Percentiles rank a stretch among this genome's conserved stretches.
Conservation (phyloP, 2,113 vertebrate genomes). For the Camelus dromedarius region DNA sequence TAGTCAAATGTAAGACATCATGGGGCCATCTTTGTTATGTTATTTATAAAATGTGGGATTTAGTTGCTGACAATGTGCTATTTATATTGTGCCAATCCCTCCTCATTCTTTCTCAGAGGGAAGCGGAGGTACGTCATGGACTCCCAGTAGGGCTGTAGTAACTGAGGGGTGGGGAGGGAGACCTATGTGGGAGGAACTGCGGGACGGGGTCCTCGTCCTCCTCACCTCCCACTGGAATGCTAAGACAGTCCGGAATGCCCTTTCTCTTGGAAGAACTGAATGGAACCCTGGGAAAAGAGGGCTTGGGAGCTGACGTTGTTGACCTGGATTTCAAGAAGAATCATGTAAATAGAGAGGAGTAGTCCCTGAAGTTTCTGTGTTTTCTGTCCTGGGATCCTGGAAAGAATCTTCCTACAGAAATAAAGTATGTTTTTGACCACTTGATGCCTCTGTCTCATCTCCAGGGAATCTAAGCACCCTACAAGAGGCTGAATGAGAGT, state of each 20-base stretch:
- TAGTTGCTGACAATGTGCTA: not conserved
- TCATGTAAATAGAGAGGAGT: not conserved
- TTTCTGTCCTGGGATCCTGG: conserved; percentile 39
- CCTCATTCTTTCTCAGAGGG: not conserved
- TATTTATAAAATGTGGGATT: conserved; percentile 38
- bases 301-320: not conserved
- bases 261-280: not conserved
- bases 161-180: not conserved
- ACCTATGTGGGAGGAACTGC: not conserved
- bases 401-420: conserved; percentile 54
- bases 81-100: not conserved
- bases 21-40: not conserved
- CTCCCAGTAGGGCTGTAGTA: not conserved
- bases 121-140: not conserved
- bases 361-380: not conserved
- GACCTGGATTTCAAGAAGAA: not conserved
- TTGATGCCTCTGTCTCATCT: not conserved
- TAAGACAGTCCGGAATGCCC: not conserved
- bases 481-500: not conserved
- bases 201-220: not conserved
- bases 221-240: not conserved
- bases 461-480: not conserved
- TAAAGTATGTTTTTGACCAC: conserved; percentile 68
- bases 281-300: not conserved
- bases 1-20: conserved; percentile 26